Evolutionary conservation across 1,140 invertebrate genomes (phyloP).

Genomic region (Brachionus plicatilis): DNA sequence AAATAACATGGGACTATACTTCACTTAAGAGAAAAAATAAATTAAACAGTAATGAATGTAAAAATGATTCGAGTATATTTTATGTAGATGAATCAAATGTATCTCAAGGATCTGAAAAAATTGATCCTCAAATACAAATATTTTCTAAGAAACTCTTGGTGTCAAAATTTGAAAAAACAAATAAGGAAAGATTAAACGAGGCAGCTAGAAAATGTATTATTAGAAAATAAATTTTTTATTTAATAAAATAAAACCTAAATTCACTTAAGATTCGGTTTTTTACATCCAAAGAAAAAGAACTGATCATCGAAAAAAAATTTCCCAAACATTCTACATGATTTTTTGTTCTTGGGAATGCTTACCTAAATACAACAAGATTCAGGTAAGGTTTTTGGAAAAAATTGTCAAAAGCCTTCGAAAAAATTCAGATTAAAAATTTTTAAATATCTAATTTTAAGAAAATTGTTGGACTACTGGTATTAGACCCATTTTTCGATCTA

Average conservation of each 20-base stretch:
- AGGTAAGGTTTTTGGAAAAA: not conserved
- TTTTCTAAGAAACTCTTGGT: too few relatives aligned
- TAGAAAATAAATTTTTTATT: not conserved
- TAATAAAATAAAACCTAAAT: not conserved
- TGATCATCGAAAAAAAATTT: not conserved
- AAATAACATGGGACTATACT: not conserved
- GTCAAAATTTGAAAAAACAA: not conserved
- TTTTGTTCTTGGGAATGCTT: slow-evolving; percentile 9
- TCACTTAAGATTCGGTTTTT: not conserved
- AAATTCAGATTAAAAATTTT: not conserved
- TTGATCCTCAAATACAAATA: not conserved
- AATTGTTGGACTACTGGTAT: slow-evolving; percentile 60
- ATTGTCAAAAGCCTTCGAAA: not conserved
- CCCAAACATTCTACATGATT: not conserved
- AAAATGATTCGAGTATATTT: not conserved
- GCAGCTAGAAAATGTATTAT: not conserved
- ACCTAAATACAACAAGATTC: not conserved
- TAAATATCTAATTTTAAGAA: not conserved
- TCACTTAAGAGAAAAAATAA: not conserved
- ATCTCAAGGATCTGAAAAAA: not conserved
- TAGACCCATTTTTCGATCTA: slow-evolving; percentile 94
- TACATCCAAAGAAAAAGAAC: not conserved
- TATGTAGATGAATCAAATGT: not conserved
- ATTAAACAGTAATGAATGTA: not conserved
- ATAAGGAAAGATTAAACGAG: not conserved